These are phyloP conservation scores for Boulengerochromis microlepis DNA, from an alignment of 2,113 vertebrate species.

Conservation along the genomic window DNA sequence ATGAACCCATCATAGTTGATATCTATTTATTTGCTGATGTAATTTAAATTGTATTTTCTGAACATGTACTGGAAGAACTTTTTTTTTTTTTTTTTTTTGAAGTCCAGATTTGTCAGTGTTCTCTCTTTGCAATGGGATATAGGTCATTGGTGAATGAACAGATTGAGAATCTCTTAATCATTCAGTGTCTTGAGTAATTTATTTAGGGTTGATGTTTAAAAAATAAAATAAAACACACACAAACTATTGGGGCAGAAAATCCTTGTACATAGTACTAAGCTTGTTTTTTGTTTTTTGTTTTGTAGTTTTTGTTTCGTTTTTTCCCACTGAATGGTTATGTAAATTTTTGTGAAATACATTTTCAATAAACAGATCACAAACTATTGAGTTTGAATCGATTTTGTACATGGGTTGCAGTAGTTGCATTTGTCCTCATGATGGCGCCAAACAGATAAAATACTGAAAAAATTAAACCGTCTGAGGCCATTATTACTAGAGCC, in stretches of 20 bases:
- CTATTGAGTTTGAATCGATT: too few relatives aligned
- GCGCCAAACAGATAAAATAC: slow-evolving; percentile 1
- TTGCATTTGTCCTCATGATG: neutral
- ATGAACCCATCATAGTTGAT: neutral
- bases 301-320: neutral
- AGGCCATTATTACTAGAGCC: neutral
- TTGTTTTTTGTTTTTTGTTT: neutral
- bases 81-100: neutral
- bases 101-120: neutral
- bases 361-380: slow-evolving; percentile 46
- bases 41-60: neutral
- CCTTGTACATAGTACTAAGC: slow-evolving; percentile 7
- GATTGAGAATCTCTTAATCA: neutral
- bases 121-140: neutral
- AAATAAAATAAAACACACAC: neutral
- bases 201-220: neutral
- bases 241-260: neutral
- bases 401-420: neutral
- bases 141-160: neutral
- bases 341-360: slow-evolving; percentile 31
- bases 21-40: slow-evolving; percentile 39
- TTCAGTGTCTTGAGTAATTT: neutral
- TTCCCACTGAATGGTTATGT: slow-evolving; percentile 17
- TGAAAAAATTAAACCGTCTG: neutral
- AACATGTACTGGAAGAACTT: neutral